These are phyloP conservation scores for Aldabrachelys gigantea DNA, from an alignment of 2,113 vertebrate genomes.

Conservation along the genomic window DNA sequence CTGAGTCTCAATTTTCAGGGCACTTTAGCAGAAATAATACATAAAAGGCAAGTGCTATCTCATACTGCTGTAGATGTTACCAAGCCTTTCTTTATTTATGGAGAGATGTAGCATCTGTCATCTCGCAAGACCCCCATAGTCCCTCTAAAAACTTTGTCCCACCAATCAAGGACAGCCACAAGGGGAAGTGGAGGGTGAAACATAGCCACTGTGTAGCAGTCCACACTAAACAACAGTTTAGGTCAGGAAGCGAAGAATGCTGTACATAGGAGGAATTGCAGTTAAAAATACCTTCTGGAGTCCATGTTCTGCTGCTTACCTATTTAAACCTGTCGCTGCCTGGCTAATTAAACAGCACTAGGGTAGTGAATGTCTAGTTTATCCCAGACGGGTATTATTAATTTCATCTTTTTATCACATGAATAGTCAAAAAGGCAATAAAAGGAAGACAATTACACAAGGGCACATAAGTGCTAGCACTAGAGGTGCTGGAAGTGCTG, in stretches of 20 bases:
- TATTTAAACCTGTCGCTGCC: not conserved
- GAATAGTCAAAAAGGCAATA: not conserved
- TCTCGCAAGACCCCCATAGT: not conserved
- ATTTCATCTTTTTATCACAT: not conserved
- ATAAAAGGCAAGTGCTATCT: not conserved
- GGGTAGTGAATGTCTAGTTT: not conserved
- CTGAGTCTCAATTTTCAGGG: not conserved
- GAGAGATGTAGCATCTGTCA: not conserved
- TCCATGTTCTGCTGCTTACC: not conserved
- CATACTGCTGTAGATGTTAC: not conserved
- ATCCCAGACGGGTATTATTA: not conserved
- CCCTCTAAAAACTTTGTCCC: not conserved
- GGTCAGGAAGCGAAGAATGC: not conserved
- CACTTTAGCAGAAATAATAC: not conserved
- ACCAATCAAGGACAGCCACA: not conserved
- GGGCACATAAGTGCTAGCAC: too few species aligned
- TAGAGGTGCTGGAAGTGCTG: too few species aligned
- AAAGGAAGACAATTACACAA: not conserved
- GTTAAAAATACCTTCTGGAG: fast-evolving
- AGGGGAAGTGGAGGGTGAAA: not conserved
- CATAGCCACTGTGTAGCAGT: not conserved
- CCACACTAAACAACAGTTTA: not conserved
- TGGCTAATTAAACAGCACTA: not conserved
- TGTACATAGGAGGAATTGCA: fast-evolving
- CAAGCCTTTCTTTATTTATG: fast-evolving